Evolutionary conservation across 1,140 invertebrate genomes (phyloP), one percentile per base, ranked within the genome.

Genomic region (Cydia amplana): DNA sequence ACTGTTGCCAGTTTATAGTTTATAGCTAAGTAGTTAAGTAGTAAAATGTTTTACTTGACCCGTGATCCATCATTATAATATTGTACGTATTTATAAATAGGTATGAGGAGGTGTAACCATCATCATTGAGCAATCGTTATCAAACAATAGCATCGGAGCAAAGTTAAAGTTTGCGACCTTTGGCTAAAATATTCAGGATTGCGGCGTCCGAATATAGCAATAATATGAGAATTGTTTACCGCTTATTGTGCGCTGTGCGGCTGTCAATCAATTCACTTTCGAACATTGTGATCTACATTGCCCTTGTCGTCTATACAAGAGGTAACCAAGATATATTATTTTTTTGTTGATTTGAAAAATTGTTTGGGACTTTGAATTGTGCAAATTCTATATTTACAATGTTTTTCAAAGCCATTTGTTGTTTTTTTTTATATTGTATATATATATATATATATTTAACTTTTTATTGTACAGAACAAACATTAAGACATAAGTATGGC

Each of bases 211-310:
- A 82, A 85, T 91, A 92, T 82, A 81, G 87, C 81, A 87, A 90
- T 91, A 87, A 90, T 90, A 84, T 78, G 80, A 83, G 79, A 83
- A 89, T 90, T 89, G 89, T 89, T 91, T 87, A 87, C 82, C 82
- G 82, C 80, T 85, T 85, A 86, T 89, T 89, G 85, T 83, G 75
- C 82, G 79, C 80, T 87, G 82, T 83, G 82, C 78, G 78, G 55
- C 89, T 92, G 89, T 92, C 90, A 90, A 90, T 92, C 90, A 92
- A 86, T 81, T 84, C 81, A 84, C 85, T 90, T 87, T 90, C 82
- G 81, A 89, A 86, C 83, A 83, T 82, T 86, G 72, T 85, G 90
- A 86, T 88, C 87, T 87, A 90, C 80, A 84, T 91, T 81, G 78
- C 74, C 76, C 40, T 78, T 28, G 72, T 65, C 6, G 20, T 28